Percentiles rank a stretch among this genome's conserved stretches.
These are phyloP conservation scores for Amazonetta brasiliensis DNA, from an alignment of 2,797 vertebrate genomes.

Conservation along the genomic window DNA sequence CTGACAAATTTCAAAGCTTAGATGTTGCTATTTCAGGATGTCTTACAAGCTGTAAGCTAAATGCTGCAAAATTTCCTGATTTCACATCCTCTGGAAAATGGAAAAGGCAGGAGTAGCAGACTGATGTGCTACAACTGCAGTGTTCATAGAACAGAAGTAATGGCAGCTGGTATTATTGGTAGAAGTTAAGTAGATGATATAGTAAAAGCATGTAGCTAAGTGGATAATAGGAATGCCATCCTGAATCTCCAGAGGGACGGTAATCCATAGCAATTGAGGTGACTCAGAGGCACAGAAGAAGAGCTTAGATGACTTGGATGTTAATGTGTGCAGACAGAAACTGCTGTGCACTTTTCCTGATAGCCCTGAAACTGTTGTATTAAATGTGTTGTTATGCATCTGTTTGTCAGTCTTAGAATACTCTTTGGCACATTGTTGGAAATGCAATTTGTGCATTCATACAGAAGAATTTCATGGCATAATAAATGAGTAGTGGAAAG, in stretches of 20 bases:
- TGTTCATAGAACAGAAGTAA: background rate
- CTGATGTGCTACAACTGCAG: background rate
- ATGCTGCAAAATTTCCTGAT: background rate
- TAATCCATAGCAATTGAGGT: constrained; percentile 3
- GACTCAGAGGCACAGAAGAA: constrained; percentile 11
- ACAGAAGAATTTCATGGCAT: background rate
- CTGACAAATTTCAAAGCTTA: background rate
- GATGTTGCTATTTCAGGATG: background rate
- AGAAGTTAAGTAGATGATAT: constrained; percentile 13
- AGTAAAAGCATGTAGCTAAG: constrained; percentile 44
- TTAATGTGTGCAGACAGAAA: constrained; percentile 38
- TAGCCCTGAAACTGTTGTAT: background rate
- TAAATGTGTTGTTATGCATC: background rate
- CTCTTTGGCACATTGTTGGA: background rate
- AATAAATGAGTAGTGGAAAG: background rate
- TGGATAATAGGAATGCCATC: constrained; percentile 59
- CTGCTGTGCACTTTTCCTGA: background rate
- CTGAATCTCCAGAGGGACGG: constrained; percentile 11
- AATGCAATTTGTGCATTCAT: background rate
- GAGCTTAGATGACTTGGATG: constrained; percentile 17
- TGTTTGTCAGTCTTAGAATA: background rate
- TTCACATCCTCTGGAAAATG: background rate
- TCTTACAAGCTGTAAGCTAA: background rate
- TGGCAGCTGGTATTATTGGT: background rate
- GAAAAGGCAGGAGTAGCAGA: background rate